Percentiles rank a stretch among this genome's conserved stretches.
phyloP scores from a whole-genome alignment of 2,113 vertebrate genomes.

The Brachirus orientalis region DNA sequence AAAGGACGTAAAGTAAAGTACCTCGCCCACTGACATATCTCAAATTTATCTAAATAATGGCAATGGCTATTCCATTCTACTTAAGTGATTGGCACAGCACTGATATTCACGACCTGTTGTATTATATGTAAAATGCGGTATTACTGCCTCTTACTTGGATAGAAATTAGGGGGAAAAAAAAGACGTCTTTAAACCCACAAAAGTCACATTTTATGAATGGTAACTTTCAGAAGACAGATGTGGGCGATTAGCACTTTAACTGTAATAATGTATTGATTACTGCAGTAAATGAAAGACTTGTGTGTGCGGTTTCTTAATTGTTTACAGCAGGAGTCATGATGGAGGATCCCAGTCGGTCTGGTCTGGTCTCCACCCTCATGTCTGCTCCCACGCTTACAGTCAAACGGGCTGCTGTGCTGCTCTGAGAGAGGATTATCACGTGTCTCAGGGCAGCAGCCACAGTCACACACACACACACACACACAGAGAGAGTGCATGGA shows the following conservation, averaged over 20 bases:
- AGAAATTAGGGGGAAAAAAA: background rate
- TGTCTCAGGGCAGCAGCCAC: constrained; percentile 44
- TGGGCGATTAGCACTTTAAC: constrained; percentile 9
- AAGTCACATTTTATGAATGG: constrained; percentile 10
- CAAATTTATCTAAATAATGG: no score
- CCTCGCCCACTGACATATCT: no score
- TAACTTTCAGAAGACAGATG: background rate
- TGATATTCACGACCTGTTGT: no score
- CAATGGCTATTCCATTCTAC: no score
- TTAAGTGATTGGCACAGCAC: no score
- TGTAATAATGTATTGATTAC: constrained; percentile 13
- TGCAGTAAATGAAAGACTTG: constrained; percentile 30
- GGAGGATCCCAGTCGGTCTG: constrained; percentile 10
- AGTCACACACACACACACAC: background rate
- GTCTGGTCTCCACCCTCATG: constrained; percentile 27
- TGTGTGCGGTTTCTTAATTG: constrained; percentile 19
- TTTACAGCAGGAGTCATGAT: constrained; percentile 18
- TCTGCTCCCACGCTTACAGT: constrained; percentile 55
- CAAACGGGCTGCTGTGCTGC: constrained; percentile 31
- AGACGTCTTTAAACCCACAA: background rate
- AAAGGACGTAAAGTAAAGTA: no score
- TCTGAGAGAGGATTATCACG: constrained; percentile 51
- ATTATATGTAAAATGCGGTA: no score
- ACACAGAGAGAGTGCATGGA: background rate
- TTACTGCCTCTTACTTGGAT: no score